These are phyloP conservation scores for Orthosia incerta DNA, from an alignment of 2,888 invertebrate genomes.

Conservation along the genomic window DNA sequence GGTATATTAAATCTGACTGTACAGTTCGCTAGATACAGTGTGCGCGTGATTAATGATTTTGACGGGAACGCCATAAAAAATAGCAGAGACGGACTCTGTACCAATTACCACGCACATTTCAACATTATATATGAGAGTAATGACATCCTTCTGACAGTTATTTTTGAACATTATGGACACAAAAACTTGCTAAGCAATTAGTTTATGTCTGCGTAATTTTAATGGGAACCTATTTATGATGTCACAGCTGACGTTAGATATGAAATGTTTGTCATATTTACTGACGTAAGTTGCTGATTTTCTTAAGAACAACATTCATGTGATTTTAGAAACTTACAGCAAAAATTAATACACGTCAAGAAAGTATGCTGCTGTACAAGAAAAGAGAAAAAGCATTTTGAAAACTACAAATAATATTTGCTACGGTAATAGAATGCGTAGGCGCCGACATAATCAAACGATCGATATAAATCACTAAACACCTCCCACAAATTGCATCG, in stretches of 20 bases:
- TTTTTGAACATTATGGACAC: conserved; percentile 24
- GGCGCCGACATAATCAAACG: conserved; percentile 12
- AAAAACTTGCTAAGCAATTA: conserved; percentile 49
- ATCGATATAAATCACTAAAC: conserved; percentile 16
- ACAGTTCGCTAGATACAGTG: conserved; percentile 45
- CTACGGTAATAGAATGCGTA: conserved; percentile 14
- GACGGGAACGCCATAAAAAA: conserved; percentile 60
- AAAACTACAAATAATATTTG: neutral
- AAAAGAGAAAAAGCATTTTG: conserved; percentile 11
- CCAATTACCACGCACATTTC: conserved; percentile 50
- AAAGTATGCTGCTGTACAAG: neutral
- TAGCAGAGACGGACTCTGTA: conserved; percentile 57
- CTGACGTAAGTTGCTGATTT: conserved; percentile 5
- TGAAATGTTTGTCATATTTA: conserved; percentile 27
- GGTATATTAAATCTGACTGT: conserved; percentile 61
- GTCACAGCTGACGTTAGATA: conserved; percentile 27
- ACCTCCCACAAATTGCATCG: conserved; percentile 6
- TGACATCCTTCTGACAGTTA: conserved; percentile 43
- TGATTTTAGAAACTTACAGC: conserved; percentile 5
- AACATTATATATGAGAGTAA: conserved; percentile 45
- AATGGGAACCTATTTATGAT: conserved; percentile 33
- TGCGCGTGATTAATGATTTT: conserved; percentile 59
- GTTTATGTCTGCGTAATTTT: conserved; percentile 43
- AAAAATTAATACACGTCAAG: conserved; percentile 21
- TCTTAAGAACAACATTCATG: conserved; percentile 19